Base-by-base conservation (phyloP, 1,140 invertebrate genomes). In the Drosophila arawakana region DNA sequence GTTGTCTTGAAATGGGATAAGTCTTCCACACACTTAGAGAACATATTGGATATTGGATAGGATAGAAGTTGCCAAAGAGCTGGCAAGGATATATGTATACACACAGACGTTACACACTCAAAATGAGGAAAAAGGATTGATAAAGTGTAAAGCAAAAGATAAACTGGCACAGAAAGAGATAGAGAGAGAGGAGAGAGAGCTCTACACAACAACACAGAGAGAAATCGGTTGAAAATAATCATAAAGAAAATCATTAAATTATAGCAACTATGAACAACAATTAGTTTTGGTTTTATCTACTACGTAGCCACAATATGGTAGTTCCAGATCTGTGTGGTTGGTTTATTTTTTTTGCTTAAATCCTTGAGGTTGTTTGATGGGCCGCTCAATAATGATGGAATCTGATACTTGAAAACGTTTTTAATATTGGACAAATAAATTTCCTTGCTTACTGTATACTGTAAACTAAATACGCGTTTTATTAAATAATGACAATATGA, bases 321-420 rank as follows among this genome's bases (percentile, higher is more conserved):
- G 41, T 75, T 89, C 77, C 80, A 83, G 70, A 78, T 89, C 52
- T 74, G 41, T 69, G 49, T 30, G 58, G 60, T 77, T 5, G 25
- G 25, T 30, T 30, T 30, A 25, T 25, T 5, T 30, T 30, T 30
- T 66, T 71, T 61, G 39, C 8, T 68, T 67, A 63, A 71, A 62
- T 73, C 78, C 74, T 81, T 80, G 77, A 89, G 73, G 61, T 84
- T 69, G 78, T 82, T 82, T 78, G 86, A 92, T 92, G 91, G 91
- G 91, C 91, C 91, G 91, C 90, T 91, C 91, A 91, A 85, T 84
- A 92, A 92, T 92, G 91, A 92, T 92, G 91, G 91, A 92, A 90
- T 90, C 79, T 88, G 79, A 90, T 91, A 89, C 84, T 88, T 79
- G 66, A 74, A 62, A 35, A 62, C n/a, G 57, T 52, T n/a, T n/a